phyloP scores from a whole-genome alignment of 2,888 invertebrate genomes.

The Himalopsyche kuldschensis region DNA sequence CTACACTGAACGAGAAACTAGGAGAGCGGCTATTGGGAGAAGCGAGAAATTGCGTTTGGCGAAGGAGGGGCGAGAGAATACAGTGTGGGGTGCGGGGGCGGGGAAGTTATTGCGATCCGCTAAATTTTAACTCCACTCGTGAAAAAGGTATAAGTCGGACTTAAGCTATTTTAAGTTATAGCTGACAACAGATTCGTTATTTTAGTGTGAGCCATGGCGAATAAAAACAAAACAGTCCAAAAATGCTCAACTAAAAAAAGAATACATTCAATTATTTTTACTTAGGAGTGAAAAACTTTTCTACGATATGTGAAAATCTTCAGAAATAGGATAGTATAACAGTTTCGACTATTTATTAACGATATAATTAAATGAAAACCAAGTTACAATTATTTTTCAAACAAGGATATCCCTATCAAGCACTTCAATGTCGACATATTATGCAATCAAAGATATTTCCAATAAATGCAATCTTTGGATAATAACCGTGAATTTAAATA shows the following conservation, averaged over 20 bases:
- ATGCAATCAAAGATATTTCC: too few relatives aligned
- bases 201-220: neutral
- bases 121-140: conserved; percentile 11
- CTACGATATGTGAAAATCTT: too few relatives aligned
- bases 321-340: too few relatives aligned
- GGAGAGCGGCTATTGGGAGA: neutral
- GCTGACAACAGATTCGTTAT: conserved; percentile 15
- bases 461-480: too few relatives aligned
- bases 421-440: too few relatives aligned
- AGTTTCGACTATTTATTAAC: too few relatives aligned
- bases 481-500: too few relatives aligned
- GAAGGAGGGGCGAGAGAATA: neutral
- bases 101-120: neutral
- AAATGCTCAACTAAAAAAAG: neutral
- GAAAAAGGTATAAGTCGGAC: conserved; percentile 15
- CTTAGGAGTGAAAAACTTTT: too few relatives aligned
- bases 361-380: too few relatives aligned
- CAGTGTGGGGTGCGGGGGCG: neutral
- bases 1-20: neutral
- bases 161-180: conserved; percentile 10
- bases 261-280: neutral
- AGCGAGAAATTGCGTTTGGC: neutral
- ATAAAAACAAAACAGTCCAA: neutral
- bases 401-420: too few relatives aligned
- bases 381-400: too few relatives aligned